Evolutionary conservation across 2,113 vertebrate genomes (phyloP).

Genomic region (Tetrax tetrax): DNA sequence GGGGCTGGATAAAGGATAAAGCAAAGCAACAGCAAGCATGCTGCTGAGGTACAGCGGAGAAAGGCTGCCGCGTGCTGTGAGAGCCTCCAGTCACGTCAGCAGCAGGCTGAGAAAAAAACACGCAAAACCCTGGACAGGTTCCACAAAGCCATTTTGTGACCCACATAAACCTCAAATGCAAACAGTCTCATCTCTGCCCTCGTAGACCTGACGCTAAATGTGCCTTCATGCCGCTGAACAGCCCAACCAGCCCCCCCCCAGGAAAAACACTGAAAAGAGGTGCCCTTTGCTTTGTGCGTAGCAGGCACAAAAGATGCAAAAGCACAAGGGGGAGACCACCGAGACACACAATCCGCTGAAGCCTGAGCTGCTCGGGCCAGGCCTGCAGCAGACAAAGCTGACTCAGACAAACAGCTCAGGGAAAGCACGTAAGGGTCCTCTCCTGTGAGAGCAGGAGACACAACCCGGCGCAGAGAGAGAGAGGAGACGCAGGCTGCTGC

Average conservation of each 20-base stretch:
- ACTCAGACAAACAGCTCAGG: not conserved
- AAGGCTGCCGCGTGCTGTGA: accelerated
- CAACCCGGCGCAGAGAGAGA: no score
- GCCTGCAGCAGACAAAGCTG: not conserved
- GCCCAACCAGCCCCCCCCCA: not conserved
- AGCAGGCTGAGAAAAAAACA: not conserved
- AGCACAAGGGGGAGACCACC: not conserved
- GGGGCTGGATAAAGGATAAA: not conserved
- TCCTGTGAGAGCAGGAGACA: not conserved
- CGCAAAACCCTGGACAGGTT: not conserved
- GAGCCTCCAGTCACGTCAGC: not conserved
- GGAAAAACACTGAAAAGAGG: not conserved
- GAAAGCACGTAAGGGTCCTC: not conserved
- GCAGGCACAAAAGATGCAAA: not conserved
- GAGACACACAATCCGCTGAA: not conserved
- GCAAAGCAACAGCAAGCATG: accelerated
- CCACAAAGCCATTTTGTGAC: not conserved
- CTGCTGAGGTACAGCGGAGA: not conserved
- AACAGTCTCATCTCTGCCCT: not conserved
- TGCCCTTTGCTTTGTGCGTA: not conserved
- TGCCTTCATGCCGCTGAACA: not conserved
- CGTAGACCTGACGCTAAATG: not conserved
- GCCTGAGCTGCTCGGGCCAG: not conserved
- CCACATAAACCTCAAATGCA: not conserved
- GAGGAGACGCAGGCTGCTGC: accelerated